Evolutionary conservation across 37 sponge, comb jelly and placozoan genomes (phyloP), one percentile per base, ranked within the genome.

Genomic region (Mnemiopsis leidyi): DNA sequence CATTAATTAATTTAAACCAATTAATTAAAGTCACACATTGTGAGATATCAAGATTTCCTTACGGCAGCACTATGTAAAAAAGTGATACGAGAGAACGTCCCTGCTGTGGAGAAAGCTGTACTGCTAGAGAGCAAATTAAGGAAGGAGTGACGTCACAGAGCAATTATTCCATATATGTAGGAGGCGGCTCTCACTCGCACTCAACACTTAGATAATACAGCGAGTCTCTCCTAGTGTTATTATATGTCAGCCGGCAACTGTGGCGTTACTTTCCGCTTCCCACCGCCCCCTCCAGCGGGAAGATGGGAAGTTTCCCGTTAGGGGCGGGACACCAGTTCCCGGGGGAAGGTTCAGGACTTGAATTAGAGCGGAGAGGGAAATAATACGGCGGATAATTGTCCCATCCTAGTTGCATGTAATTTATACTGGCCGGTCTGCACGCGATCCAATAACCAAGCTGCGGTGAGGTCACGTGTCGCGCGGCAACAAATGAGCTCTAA

Each of bases 31-130:
- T 77, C 79, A 77, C 79, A 77, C 79, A 31, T 85, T 23, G 61
- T 37, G 35, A 85, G 90, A 40, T 85, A 85, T 40, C 40, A 85
- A 85, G 90, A 85, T 85, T 40, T 85, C 90, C 61, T 40, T 38
- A 40, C 61, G 61, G 61, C 61, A 40, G 40, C 90, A 85, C 90
- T 85, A 85, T 85, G 90, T 85, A 85, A 85, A 85, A 85, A 40
- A 85, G 61, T 85, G 90, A 85, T 85, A 85, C 90, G 61, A 85
- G 90, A 85, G 90, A 85, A 85, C 90, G 90, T 85, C 90, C 90
- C n/a, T 29, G 3, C 61, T 40, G 90, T 40, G 5, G 40, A 40
- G 90, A 40, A 85, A 85, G 90, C 90, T 85, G 90, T 85, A 39
- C 90, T 40, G 90, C 90, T 40, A 85, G 90, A 85, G 90, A 85